Base-by-base conservation (phyloP, 2,888 invertebrate species). In the Nipponacmea schrenckii region DNA sequence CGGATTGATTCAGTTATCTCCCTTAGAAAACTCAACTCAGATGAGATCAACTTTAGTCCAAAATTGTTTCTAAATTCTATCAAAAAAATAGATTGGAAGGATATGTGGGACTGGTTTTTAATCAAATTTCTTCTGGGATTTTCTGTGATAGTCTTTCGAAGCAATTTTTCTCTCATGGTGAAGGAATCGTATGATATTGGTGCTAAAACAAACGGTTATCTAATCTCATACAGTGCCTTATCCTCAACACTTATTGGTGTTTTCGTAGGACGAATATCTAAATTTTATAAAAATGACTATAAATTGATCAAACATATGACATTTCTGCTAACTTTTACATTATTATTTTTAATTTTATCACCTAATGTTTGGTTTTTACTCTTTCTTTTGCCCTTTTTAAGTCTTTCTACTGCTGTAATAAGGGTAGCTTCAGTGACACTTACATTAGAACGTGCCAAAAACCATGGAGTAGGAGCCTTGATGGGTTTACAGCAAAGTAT, bases 401-500 rank as follows among this genome's bases (percentile, higher is more conserved):
- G 86, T 69, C 39, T 88, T 10, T 79, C 83, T 26, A 85, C 86
- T 15, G 78, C 87, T 2, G 74, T 88, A 7, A 77, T 83, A n/a
- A 74, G 89, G 45, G 88, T 88, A 1, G 80, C 82, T 62, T 74
- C 81, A 12, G 82, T 83, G 2, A 85, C 83, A 15, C 68, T 89
- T 62, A 85, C 85, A 1, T 77, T 89, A 17, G 79, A 81, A 26
- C 77, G 85, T 39, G 81, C 81, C 15, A 71, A 72, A 8, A 77
- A 82, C 5, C 72, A 81, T 15, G 83, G 86, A 62, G 76, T 81
- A 10, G 89, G 89, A 3, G 80, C 84, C 10, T 77, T 88, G 65
- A 81, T 88, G 71, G 89, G 89, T 5, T 78, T 87, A n/a, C 84
- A 86, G 64, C 87, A 87, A 69, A 89, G 88, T 73, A 76, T 87